Percentiles rank a stretch among this genome's conserved stretches.
Conservation (phyloP, 2,113 vertebrate genomes). For the Casuarius casuarius region DNA sequence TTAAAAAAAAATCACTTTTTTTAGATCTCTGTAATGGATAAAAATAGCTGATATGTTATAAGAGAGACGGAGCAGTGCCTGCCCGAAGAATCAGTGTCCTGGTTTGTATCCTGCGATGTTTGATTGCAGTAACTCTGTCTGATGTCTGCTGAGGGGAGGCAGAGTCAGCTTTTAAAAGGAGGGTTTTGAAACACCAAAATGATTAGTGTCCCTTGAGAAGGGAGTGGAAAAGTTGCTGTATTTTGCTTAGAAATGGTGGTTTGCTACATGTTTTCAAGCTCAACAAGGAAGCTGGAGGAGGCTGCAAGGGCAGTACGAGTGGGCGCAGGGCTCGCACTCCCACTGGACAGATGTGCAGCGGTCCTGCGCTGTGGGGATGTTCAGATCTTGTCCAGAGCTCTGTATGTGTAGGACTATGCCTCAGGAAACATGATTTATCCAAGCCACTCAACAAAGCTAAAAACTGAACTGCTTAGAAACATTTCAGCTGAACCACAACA, state of each 20-base stretch:
- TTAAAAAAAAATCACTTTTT: conserved; percentile 4
- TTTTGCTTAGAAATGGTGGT: not conserved
- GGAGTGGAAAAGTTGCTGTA: not conserved
- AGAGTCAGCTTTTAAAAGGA: not conserved
- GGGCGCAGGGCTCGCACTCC: not conserved
- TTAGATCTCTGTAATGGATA: conserved; percentile 24
- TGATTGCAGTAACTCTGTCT: not conserved
- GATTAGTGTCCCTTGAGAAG: not conserved
- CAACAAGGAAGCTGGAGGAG: not conserved
- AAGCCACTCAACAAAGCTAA: not conserved
- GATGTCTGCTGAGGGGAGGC: not conserved
- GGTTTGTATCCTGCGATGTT: not conserved
- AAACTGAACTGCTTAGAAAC: not conserved
- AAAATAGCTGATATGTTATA: conserved; percentile 39
- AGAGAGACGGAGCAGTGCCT: not conserved
- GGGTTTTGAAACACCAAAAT: not conserved
- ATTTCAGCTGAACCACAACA: not conserved
- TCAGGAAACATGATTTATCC: not conserved
- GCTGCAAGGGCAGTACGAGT: not conserved
- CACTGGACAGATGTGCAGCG: rapidly evolving
- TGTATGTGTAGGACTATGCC: not conserved
- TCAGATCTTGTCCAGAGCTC: not conserved
- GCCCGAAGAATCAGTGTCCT: not conserved
- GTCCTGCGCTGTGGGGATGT: not conserved
- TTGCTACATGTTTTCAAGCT: not conserved